Evolutionary conservation across 1,140 invertebrate species (phyloP).

Genomic region (Drosophila bocqueti): DNA sequence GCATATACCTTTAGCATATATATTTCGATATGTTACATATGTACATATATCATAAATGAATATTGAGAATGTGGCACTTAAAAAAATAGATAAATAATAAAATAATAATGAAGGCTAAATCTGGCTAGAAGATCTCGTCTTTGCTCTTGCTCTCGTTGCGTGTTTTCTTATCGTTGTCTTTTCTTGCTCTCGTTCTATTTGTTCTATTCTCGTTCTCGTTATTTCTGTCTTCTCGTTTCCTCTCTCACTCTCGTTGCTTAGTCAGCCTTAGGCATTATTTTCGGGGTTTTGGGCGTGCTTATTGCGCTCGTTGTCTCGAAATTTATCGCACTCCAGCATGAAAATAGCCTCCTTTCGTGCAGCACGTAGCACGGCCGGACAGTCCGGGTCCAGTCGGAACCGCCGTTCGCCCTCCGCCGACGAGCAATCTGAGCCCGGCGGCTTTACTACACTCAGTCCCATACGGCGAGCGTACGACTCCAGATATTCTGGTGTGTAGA

Average conservation of each 20-base stretch:
- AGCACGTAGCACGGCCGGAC: not conserved
- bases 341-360: not conserved
- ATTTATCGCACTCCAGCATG: not conserved
- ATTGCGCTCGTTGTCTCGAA: not conserved
- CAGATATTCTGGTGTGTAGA: not conserved
- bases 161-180: not conserved
- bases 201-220: not conserved
- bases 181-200: not conserved
- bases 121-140: not conserved
- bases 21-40: not conserved
- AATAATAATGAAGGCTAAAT: not conserved
- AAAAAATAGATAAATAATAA: not conserved
- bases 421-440: not conserved
- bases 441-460: not conserved
- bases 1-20: too few species aligned
- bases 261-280: not conserved
- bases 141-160: not conserved
- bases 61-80: not conserved
- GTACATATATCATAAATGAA: not conserved
- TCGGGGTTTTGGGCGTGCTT: not conserved
- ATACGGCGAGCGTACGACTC: not conserved
- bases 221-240: not conserved
- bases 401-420: not conserved
- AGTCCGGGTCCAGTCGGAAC: not conserved
- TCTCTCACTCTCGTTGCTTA: not conserved